Conservation (phyloP, 2,797 vertebrate species). For the Nannoperca australis region DNA sequence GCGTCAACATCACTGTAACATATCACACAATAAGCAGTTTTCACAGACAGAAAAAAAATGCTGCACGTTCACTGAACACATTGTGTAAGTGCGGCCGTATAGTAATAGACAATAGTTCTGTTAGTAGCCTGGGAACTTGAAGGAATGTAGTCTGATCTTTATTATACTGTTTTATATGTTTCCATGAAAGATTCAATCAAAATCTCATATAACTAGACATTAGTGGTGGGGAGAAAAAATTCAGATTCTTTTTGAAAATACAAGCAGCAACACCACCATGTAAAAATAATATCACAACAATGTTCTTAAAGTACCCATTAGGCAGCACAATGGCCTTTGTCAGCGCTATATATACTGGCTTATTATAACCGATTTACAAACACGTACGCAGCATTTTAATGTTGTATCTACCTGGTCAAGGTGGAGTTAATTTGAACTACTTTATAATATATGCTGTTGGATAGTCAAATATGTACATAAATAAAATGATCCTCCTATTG, state of each 20-base stretch:
- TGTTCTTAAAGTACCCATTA: background rate
- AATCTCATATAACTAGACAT: background rate
- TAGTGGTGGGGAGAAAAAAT: too few species aligned
- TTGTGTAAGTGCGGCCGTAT: background rate
- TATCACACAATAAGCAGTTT: too few species aligned
- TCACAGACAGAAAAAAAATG: too few species aligned
- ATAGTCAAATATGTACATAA: background rate
- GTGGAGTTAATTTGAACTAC: background rate
- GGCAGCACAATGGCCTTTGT: background rate
- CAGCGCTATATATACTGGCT: background rate
- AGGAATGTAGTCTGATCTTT: background rate
- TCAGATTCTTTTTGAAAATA: background rate
- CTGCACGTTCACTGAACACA: background rate
- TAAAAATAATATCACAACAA: background rate
- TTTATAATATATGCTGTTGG: background rate
- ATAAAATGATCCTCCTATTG: background rate
- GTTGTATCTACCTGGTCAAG: background rate
- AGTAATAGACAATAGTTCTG: background rate
- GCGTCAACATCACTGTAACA: too few species aligned
- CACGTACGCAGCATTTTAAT: background rate
- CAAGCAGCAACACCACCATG: background rate
- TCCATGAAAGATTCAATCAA: too few species aligned
- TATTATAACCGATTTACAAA: background rate
- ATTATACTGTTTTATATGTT: background rate
- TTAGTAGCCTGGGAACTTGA: background rate